Evolutionary conservation across 2,113 vertebrate species (phyloP).

Genomic region (Euleptes europaea): DNA sequence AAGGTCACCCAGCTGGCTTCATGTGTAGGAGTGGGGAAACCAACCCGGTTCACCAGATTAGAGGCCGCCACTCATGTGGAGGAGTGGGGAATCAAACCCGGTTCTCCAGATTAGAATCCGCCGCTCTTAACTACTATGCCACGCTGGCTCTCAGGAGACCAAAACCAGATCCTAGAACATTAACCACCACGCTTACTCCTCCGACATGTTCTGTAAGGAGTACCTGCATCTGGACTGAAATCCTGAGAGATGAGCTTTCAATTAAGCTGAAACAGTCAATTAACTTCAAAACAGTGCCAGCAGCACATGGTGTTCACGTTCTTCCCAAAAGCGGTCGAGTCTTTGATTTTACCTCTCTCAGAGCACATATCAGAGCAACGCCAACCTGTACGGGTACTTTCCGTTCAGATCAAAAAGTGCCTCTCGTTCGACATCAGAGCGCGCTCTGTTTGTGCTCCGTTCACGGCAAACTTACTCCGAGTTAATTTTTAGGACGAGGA

Average conservation of each 20-base stretch:
- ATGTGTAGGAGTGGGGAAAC: no score
- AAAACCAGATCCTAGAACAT: background rate
- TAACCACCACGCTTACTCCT: background rate
- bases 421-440: conserved; percentile 36
- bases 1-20: no score
- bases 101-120: no score
- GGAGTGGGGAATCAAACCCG: no score
- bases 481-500: conserved; percentile 36
- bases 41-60: no score
- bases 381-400: conserved; percentile 13
- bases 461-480: conserved; percentile 21
- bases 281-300: conserved; percentile 30
- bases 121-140: no score
- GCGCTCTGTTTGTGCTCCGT: conserved; percentile 10
- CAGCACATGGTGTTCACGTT: conserved; percentile 38
- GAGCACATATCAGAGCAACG: conserved; percentile 13
- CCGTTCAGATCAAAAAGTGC: conserved; percentile 55
- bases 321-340: background rate
- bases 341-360: conserved; percentile 7
- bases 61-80: no score
- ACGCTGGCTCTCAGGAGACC: no score
- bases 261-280: conserved; percentile 33
- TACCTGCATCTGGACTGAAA: conserved; percentile 51
- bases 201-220: conserved; percentile 27
- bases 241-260: conserved; percentile 49